Percentiles rank a stretch among this genome's conserved stretches.
phyloP scores from a whole-genome alignment of 2,797 vertebrate species.

The Lagodon rhomboides region DNA sequence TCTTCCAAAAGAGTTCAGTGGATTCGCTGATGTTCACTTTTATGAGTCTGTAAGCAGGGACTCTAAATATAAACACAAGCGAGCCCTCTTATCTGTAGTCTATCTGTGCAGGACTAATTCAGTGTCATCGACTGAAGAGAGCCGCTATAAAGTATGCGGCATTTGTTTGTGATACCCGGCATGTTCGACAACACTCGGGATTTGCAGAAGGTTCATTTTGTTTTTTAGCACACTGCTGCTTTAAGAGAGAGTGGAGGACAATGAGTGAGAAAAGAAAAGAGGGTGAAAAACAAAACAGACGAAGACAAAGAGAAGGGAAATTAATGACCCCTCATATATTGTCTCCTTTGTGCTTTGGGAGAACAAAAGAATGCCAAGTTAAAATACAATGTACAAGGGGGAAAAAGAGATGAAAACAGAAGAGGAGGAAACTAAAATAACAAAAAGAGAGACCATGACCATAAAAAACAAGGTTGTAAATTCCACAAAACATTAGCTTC shows the following conservation, averaged over 20 bases:
- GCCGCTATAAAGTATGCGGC: background rate
- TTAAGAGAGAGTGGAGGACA: constrained; percentile 20
- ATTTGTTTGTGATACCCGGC: background rate
- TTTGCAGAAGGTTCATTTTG: background rate
- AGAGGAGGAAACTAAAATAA: constrained; percentile 75
- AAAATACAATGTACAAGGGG: constrained; percentile 77
- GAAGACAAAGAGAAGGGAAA: constrained; percentile 84
- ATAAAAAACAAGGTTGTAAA: constrained; percentile 88
- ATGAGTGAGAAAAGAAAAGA: constrained; percentile 21
- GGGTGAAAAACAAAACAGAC: constrained; percentile 48
- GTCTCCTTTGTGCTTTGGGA: constrained; percentile 86
- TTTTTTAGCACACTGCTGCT: constrained; percentile 15
- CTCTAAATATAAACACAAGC: background rate
- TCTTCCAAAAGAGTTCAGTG: background rate
- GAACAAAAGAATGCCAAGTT: constrained; percentile 75
- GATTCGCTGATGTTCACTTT: background rate
- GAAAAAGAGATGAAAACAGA: constrained; percentile 73
- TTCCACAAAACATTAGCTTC: constrained; percentile 91
- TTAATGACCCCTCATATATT: constrained; percentile 89
- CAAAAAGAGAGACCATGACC: constrained; percentile 81
- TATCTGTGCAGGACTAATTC: background rate
- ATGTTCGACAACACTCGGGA: background rate
- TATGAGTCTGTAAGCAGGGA: background rate
- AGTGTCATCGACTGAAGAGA: background rate
- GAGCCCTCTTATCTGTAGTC: background rate